Base-by-base conservation (phyloP, 2,797 vertebrate species). In the Spatula clypeata region DNA sequence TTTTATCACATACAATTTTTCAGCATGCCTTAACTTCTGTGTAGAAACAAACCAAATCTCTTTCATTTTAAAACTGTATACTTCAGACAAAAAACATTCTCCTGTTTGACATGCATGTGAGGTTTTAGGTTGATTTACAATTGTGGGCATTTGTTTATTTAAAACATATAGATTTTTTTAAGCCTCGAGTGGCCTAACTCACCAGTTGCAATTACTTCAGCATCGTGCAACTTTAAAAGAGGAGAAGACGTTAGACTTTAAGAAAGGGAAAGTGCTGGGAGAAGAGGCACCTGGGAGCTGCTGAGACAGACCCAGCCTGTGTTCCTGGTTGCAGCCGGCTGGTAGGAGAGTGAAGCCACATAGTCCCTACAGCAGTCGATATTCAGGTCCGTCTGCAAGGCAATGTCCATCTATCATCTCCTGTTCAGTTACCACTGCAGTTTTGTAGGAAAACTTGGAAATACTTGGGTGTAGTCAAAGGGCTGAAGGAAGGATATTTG, bases 261-360 rank as follows among this genome's bases (percentile, higher is more conserved):
- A 70, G 67, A 6, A 45, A 67, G 83, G 47, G 32, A 21, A 45
- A 45, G 7, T 65, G 27, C 58, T 84, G 58, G 27, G 40, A 47
- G 42, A 21, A 38, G 34, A 45, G 26, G 9, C 10, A 13, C 7
- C 11, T 75, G 0, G 0, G 47, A 74, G 47, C 6, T 21, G 11
- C 65, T 38, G 2, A 4, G 34, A 58, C 19, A 79, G 51, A 6
- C 0, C 1, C 9, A 3, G 4, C 0, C 1, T 5, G 2, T 40
- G 65, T 12, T 90, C 26, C 47, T 0, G 0, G 7, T 12, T 24
- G 23, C 44, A 67, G 11, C 44, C 14, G 15, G 5, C 23, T 27
- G 73, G 26, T 2, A 0, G 0, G 44, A 14, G 38, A 24, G 16
- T 34, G n/a, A 45, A 64, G 38, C 16, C 21, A 18, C 27, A 40